phyloP scores from a whole-genome alignment of 2,888 invertebrate genomes.

The Bellardia bayeri region DNA sequence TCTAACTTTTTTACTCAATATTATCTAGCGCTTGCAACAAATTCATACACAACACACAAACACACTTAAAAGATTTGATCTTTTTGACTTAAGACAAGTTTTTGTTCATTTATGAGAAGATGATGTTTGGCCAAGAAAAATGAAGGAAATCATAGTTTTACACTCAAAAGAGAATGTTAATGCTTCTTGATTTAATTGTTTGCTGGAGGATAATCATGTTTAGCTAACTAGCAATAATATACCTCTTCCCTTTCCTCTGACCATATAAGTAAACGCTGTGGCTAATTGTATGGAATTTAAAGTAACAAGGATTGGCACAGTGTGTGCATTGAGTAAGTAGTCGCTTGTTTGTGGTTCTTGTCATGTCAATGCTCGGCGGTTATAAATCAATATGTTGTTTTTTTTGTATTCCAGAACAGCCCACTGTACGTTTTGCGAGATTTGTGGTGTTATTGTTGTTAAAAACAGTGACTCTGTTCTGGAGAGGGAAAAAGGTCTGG shows the following conservation, averaged over 20 bases:
- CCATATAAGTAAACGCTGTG: conserved; percentile 3
- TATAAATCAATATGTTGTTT: conserved; percentile 73
- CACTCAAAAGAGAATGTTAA: conserved; percentile 63
- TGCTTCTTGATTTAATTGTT: conserved; percentile 69
- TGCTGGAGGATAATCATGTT: conserved; percentile 71
- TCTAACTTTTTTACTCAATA: conserved; percentile 1
- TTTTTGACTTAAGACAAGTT: conserved; percentile 71
- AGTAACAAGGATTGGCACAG: not conserved
- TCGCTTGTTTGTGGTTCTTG: conserved; percentile 63
- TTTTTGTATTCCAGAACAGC: conserved; percentile 59
- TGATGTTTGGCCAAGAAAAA: conserved; percentile 31
- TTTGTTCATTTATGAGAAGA: conserved; percentile 63
- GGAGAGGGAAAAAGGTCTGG: conserved; percentile 6
- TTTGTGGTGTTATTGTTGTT: conserved; percentile 45
- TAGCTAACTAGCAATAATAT: conserved; percentile 4
- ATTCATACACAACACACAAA: conserved; percentile 28
- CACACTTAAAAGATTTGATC: conserved; percentile 65
- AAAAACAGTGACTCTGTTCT: not conserved
- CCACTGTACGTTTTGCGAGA: conserved; percentile 55
- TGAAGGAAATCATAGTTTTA: conserved; percentile 66
- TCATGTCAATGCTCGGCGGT: conserved; percentile 74
- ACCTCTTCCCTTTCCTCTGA: not conserved
- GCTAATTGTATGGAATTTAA: conserved; percentile 46
- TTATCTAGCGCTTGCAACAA: conserved; percentile 6
- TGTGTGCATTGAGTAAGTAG: conserved; percentile 54